These are phyloP conservation scores for Tetrax tetrax DNA, from an alignment of 2,113 vertebrate genomes.

Conservation along the genomic window DNA sequence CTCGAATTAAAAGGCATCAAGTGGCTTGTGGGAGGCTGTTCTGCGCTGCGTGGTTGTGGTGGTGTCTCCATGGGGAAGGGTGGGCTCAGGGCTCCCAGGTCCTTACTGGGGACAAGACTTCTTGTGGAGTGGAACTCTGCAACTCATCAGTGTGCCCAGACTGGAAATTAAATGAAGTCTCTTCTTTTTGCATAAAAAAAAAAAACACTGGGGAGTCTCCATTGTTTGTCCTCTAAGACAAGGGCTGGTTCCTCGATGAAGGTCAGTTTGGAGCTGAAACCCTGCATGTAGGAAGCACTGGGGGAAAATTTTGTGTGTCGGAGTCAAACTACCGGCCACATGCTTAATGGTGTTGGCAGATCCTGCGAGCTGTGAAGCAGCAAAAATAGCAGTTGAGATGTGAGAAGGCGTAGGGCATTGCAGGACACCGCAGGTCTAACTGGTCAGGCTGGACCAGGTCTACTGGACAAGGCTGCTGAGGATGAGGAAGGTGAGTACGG, in stretches of 20 bases:
- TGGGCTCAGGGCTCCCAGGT: neutral
- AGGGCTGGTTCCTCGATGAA: neutral
- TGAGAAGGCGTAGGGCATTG: neutral
- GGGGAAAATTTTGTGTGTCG: neutral
- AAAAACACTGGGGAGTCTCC: neutral
- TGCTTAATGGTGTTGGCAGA: neutral
- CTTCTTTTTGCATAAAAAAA: neutral
- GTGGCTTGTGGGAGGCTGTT: neutral
- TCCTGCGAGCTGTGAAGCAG: neutral
- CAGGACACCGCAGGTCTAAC: neutral
- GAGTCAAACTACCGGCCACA: accelerated
- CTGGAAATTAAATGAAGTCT: neutral
- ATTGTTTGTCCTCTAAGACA: neutral
- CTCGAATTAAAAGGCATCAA: constrained; percentile 51
- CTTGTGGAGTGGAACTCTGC: neutral
- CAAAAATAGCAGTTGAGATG: neutral
- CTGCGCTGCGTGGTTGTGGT: neutral
- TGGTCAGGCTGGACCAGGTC: neutral
- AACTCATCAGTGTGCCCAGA: neutral
- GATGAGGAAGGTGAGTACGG: neutral
- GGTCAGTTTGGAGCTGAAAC: neutral
- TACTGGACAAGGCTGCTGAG: neutral
- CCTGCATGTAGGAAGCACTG: neutral
- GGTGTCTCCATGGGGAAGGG: neutral
- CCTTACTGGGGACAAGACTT: accelerated